phyloP scores from a whole-genome alignment of 2,113 vertebrate species.

The Herpetotheres cachinnans region DNA sequence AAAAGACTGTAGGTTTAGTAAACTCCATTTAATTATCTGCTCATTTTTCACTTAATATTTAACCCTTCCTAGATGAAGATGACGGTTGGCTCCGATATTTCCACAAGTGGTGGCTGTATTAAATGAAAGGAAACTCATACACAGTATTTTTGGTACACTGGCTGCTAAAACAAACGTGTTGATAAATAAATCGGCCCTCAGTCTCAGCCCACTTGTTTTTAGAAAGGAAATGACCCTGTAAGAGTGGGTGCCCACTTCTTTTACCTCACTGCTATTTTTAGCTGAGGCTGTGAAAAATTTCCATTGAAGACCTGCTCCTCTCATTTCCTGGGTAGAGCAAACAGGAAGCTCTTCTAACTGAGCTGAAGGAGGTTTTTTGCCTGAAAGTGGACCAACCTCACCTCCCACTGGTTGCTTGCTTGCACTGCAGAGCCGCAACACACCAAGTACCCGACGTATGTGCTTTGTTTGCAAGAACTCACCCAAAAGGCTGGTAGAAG shows the following conservation, averaged over 20 bases:
- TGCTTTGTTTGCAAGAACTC: neutral
- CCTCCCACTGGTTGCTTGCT: conserved; percentile 57
- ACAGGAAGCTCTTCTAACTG: conserved; percentile 74
- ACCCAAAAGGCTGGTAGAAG: neutral
- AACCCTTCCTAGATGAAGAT: neutral
- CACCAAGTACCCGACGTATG: accelerated
- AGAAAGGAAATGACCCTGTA: conserved; percentile 50
- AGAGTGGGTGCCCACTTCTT: conserved; percentile 40
- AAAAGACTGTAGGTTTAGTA: neutral
- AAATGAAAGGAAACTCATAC: neutral
- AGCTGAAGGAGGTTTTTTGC: neutral
- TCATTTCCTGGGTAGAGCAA: conserved; percentile 75
- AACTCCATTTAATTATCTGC: neutral
- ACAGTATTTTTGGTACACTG: neutral
- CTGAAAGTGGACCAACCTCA: neutral
- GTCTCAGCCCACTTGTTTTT: conserved; percentile 9
- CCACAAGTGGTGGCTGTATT: neutral
- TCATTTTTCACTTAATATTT: neutral
- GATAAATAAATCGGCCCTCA: conserved; percentile 6
- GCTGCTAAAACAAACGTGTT: neutral
- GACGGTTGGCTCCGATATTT: neutral
- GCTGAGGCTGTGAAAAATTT: conserved; percentile 79
- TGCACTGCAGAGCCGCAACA: neutral
- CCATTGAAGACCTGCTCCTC: conserved; percentile 76
- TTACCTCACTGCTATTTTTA: conserved; percentile 82